Percentiles rank a stretch among this genome's conserved stretches.
Conservation (phyloP, 2,888 invertebrate species). For the Dinocampus coccinellae region DNA sequence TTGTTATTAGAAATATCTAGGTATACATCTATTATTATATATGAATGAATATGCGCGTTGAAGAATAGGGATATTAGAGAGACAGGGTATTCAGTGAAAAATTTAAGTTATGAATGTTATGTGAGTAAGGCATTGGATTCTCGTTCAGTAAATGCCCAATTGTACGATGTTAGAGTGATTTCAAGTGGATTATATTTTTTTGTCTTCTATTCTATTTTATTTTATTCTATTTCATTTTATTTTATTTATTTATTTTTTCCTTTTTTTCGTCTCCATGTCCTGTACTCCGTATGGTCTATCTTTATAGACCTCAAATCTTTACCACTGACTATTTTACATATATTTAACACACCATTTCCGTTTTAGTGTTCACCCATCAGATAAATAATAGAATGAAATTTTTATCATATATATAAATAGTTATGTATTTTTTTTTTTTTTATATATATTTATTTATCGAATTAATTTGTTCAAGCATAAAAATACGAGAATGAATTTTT, state of each 20-base stretch:
- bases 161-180: slow-evolving; percentile 14
- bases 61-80: background rate
- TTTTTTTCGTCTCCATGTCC: background rate
- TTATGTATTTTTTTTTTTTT: too few relatives aligned
- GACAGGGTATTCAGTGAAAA: background rate
- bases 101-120: slow-evolving; percentile 11
- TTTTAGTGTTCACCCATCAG: too few relatives aligned
- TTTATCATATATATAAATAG: too few relatives aligned
- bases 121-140: slow-evolving; percentile 2
- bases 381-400: too few relatives aligned
- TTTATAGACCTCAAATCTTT: too few relatives aligned
- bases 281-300: too few relatives aligned
- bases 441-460: background rate
- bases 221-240: background rate
- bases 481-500: background rate
- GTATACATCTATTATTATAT: too few relatives aligned
- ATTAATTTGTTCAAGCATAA: background rate
- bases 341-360: too few relatives aligned
- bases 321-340: too few relatives aligned
- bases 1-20: too few relatives aligned
- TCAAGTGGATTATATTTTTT: background rate
- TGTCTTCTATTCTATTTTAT: background rate
- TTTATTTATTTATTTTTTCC: too few relatives aligned
- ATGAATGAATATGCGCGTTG: too few relatives aligned
- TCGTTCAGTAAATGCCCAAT: background rate